phyloP scores from a whole-genome alignment of 2,797 vertebrate genomes.

The Malacoraja senta region DNA sequence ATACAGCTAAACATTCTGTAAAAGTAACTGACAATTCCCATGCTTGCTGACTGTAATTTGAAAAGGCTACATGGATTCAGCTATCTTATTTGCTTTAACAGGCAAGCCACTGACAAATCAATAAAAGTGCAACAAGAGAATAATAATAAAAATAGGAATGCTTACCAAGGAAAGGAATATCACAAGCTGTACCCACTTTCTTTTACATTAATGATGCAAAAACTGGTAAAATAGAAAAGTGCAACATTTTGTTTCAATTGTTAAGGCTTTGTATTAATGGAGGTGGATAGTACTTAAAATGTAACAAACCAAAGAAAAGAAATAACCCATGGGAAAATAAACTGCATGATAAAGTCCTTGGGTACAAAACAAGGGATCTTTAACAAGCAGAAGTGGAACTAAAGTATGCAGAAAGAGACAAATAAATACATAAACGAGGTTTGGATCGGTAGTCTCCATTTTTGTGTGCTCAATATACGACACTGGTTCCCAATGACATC shows the following conservation, averaged over 20 bases:
- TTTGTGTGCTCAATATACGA: too few relatives aligned
- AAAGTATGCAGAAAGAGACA: not conserved
- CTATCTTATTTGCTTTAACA: slow-evolving; percentile 6
- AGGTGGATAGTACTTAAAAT: not conserved
- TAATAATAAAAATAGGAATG: not conserved
- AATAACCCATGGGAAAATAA: not conserved
- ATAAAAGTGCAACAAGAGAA: not conserved
- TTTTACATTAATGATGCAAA: not conserved
- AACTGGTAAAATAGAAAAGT: not conserved
- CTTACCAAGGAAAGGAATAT: not conserved
- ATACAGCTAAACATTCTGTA: slow-evolving; percentile 26
- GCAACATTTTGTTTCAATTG: not conserved
- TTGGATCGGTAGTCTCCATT: too few relatives aligned
- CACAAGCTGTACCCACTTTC: not conserved
- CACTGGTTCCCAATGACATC: too few relatives aligned
- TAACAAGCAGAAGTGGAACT: not conserved
- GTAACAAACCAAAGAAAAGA: not conserved
- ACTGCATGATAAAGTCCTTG: not conserved
- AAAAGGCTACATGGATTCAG: not conserved
- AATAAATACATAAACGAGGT: not conserved
- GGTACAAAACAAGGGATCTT: not conserved
- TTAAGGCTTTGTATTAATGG: not conserved
- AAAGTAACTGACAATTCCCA: slow-evolving; percentile 24
- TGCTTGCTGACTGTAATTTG: slow-evolving; percentile 15
- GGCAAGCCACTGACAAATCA: not conserved